A percentile compares a stretch with the other conserved stretches of the same genome.
Conservation (phyloP, 1,140 invertebrate species). For the Diorhabda elongata region DNA sequence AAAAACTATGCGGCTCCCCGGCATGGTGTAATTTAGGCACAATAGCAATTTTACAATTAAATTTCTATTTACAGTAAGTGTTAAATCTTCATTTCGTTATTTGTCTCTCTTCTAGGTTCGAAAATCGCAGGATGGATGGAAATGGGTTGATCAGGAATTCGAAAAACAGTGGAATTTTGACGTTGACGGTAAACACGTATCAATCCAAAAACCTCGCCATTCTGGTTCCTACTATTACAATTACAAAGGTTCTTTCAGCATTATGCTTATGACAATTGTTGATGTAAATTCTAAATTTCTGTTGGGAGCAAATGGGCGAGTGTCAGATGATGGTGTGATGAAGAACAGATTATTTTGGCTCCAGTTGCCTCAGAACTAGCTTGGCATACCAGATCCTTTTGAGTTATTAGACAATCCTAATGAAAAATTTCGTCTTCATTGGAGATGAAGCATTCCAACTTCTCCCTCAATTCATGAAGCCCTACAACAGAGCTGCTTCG, state of each 20-base stretch:
- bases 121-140: slow-evolving; percentile 9
- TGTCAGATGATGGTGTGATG: no score
- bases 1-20: no score
- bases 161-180: slow-evolving; percentile 19
- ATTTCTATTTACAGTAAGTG: slow-evolving; percentile 1
- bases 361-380: no score
- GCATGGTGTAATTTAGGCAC: not conserved
- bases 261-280: slow-evolving; percentile 45
- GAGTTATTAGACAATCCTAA: no score
- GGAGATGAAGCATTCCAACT: no score
- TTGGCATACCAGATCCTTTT: no score
- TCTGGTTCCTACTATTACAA: slow-evolving; percentile 46
- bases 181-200: slow-evolving; percentile 47
- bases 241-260: slow-evolving; percentile 47
- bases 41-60: not conserved
- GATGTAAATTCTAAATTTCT: slow-evolving; percentile 40
- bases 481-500: no score
- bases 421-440: no score
- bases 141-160: slow-evolving; percentile 13
- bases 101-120: slow-evolving; percentile 14
- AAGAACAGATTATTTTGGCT: no score
- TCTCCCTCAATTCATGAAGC: no score
- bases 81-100: slow-evolving; percentile 7
- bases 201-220: slow-evolving; percentile 35
- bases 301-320: no score